A percentile compares a stretch with the other conserved stretches of the same genome.
Conservation (phyloP, 2,888 invertebrate genomes). For the Loripinus fragilis region DNA sequence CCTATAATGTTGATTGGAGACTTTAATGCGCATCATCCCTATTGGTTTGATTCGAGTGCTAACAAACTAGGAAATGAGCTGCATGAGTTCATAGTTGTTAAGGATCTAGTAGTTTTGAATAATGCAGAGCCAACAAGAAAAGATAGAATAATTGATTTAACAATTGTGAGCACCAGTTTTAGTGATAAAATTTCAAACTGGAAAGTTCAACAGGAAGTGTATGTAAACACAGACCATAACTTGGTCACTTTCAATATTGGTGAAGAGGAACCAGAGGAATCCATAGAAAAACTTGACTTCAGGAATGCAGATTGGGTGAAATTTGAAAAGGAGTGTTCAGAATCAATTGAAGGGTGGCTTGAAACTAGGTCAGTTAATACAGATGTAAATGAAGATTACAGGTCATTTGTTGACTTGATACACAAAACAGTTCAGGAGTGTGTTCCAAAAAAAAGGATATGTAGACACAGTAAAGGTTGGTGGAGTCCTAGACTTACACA, state of each 20-base stretch:
- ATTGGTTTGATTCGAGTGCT: too few species aligned
- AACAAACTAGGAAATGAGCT: too few species aligned
- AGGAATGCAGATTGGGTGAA: not conserved
- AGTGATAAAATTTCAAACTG: too few species aligned
- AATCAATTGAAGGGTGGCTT: not conserved
- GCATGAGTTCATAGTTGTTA: too few species aligned
- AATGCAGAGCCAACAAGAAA: too few species aligned
- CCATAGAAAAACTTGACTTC: slow-evolving; percentile 15
- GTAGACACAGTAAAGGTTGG: not conserved
- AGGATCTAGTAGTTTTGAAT: too few species aligned
- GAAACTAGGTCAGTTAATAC: not conserved
- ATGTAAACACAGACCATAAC: slow-evolving; percentile 26
- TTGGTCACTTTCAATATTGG: slow-evolving; percentile 16
- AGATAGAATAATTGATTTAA: too few species aligned
- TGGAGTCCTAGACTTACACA: not conserved
- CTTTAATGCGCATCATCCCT: too few species aligned
- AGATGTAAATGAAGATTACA: not conserved
- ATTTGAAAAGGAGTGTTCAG: not conserved
- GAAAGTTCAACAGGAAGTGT: too few species aligned
- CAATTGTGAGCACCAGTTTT: too few species aligned
- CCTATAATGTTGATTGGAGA: too few species aligned
- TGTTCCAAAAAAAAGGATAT: not conserved
- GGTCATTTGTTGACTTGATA: not conserved
- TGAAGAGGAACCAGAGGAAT: not conserved
- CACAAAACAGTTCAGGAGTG: not conserved